Evolutionary conservation across 2,797 vertebrate genomes (phyloP), one percentile per base, ranked within the genome.

Genomic region (Darevskia mixta): DNA sequence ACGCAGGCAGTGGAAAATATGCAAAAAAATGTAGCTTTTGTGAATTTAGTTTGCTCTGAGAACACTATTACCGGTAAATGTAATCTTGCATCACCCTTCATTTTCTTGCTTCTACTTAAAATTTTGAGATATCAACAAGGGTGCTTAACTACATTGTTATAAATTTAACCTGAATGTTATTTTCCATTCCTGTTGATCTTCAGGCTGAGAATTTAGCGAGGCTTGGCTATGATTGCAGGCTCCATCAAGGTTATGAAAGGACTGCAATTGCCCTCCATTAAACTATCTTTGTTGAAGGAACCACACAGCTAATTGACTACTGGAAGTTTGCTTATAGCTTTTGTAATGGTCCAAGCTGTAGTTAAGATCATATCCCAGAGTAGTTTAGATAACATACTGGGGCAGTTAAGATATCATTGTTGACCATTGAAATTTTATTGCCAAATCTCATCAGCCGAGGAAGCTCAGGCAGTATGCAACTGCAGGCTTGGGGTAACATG

Each of bases 171-270:
- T 95, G 94, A 94, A 96, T 95, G 95, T 94, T 95, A 94, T 95
- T 93, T 95, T 93, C 95, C 94, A 94, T 94, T 95, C 92, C 92
- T 8, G 82, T 45, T 93, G 94, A 94, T 96, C 95, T 95, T 94
- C 90, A 91, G 93, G 91, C 83, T 91, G 94, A 90, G 95, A 95
- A 96, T 96, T 94, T 55, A 92, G 93, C 92, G 93, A 95, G 95
- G 92, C 96, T 95, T 92, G 91, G 89, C 87, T 94, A 94, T 93
- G 90, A 93, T 90, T 93, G 87, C 93, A 91, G 93, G 93, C 91
- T 94, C 93, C 88, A 95, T 94, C 95, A 96, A 95, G 67, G 90
- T 95, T 95, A 95, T 93, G 93, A 95, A 91, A 90, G 93, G 8
- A 41, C 66, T 66, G 45, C 69, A 75, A 95, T 95, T 95, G 73